phyloP scores from a whole-genome alignment of 2,113 vertebrate genomes.

The Oenanthe melanoleuca region DNA sequence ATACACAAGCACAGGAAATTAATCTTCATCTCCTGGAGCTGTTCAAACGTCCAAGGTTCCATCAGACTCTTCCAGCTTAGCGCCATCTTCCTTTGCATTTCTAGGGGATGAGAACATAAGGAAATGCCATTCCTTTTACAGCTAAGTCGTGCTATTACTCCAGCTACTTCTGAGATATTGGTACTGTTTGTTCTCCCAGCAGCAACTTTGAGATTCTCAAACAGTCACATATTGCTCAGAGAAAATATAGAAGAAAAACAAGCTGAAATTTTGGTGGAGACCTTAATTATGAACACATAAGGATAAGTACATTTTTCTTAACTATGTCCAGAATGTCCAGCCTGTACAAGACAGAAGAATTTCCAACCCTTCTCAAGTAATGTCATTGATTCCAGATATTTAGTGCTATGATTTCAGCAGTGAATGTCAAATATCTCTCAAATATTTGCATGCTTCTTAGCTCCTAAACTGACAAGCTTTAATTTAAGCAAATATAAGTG shows the following conservation, averaged over 20 bases:
- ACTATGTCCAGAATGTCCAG: slow-evolving; percentile 8
- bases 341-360: not conserved
- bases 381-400: slow-evolving; percentile 33
- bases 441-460: slow-evolving; percentile 58
- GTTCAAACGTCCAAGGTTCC: not conserved
- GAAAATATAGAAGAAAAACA: slow-evolving; percentile 23
- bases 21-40: not conserved
- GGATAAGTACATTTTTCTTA: not conserved
- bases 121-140: slow-evolving; percentile 65
- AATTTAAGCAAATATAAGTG: slow-evolving; percentile 60
- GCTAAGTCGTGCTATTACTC: slow-evolving; percentile 6
- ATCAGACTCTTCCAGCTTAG: slow-evolving; percentile 1
- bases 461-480: slow-evolving; percentile 43
- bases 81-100: not conserved
- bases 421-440: slow-evolving; percentile 48
- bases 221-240: slow-evolving; percentile 19
- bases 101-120: slow-evolving; percentile 19
- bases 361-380: slow-evolving; percentile 28
- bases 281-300: not conserved
- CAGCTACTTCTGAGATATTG: not conserved
- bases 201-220: slow-evolving; percentile 7
- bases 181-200: slow-evolving; percentile 44
- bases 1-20: not conserved
- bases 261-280: slow-evolving; percentile 4
- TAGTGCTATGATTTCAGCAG: slow-evolving; percentile 26